A percentile compares a stretch with the other conserved stretches of the same genome.
Conservation (phyloP, 1,140 invertebrate species). For the Lepidotrigona ventralis region DNA sequence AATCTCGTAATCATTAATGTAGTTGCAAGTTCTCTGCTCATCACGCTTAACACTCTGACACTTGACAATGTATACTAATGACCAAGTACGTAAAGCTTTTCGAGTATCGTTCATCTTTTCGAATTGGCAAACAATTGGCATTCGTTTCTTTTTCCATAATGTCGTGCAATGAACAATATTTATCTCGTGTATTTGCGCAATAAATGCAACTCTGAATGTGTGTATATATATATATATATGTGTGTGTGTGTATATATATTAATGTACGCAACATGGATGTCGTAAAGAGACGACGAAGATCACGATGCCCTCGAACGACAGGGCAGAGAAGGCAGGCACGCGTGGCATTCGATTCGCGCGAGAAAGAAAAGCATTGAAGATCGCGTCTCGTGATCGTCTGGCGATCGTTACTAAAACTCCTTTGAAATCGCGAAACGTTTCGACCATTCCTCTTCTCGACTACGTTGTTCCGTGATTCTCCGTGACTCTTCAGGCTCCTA, state of each 20-base stretch:
- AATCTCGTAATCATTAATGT: background rate
- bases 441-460: no score
- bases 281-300: constrained; percentile 30
- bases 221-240: no score
- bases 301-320: constrained; percentile 32
- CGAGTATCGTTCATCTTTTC: background rate
- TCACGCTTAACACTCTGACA: background rate
- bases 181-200: constrained; percentile 33
- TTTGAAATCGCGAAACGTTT: background rate
- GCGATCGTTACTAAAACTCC: background rate
- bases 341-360: background rate
- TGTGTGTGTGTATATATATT: background rate
- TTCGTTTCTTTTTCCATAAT: background rate
- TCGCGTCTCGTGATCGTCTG: background rate
- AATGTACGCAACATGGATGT: constrained; percentile 20
- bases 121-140: background rate
- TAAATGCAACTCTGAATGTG: background rate
- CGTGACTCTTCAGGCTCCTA: background rate
- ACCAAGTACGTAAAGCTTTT: background rate
- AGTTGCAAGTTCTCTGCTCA: background rate
- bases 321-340: background rate
- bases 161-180: background rate
- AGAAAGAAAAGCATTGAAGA: background rate
- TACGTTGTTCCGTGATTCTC: background rate
- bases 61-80: no score